A percentile compares a stretch with the other conserved stretches of the same genome.
These are phyloP conservation scores for Caenorhabditis doughertyi DNA, from an alignment of 2,888 invertebrate species.

Conservation along the genomic window DNA sequence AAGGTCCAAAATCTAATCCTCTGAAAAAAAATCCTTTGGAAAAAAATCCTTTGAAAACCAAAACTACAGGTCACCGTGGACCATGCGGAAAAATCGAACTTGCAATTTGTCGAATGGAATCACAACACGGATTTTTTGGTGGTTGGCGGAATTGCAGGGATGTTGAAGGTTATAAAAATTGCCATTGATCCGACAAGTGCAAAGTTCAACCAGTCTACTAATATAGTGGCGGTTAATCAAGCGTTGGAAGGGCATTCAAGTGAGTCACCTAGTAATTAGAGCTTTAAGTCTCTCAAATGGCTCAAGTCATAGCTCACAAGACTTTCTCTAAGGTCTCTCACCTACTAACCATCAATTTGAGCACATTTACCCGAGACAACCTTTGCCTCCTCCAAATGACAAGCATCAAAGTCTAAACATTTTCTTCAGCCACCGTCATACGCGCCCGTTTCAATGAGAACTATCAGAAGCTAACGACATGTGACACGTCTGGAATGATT, in stretches of 20 bases:
- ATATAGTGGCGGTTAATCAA: constrained; percentile 94
- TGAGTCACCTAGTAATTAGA: no score
- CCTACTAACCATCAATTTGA: no score
- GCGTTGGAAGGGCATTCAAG: constrained; percentile 96
- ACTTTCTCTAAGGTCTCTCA: no score
- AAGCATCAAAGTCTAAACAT: no score
- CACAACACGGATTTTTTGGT: constrained; percentile 96
- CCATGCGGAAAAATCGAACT: constrained; percentile 94
- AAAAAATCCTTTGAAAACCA: no score
- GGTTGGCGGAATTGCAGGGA: constrained; percentile 96
- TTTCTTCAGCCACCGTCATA: constrained; percentile 86
- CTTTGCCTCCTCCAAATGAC: no score
- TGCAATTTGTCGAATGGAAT: constrained; percentile 96
- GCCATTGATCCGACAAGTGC: constrained; percentile 29
- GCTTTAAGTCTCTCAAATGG: no score
- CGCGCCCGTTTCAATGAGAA: constrained; percentile 96
- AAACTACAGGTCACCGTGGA: constrained; percentile 88
- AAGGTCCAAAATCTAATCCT: constrained; percentile 68
- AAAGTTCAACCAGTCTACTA: background rate
- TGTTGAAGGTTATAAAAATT: constrained; percentile 94
- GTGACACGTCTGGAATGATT: constrained; percentile 96
- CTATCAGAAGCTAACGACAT: constrained; percentile 96
- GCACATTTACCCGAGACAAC: no score
- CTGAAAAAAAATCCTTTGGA: no score
- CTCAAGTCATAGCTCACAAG: no score